Evolutionary conservation across 2,797 vertebrate species (phyloP), one percentile per base, ranked within the genome.

Genomic region (Mycteria americana): DNA sequence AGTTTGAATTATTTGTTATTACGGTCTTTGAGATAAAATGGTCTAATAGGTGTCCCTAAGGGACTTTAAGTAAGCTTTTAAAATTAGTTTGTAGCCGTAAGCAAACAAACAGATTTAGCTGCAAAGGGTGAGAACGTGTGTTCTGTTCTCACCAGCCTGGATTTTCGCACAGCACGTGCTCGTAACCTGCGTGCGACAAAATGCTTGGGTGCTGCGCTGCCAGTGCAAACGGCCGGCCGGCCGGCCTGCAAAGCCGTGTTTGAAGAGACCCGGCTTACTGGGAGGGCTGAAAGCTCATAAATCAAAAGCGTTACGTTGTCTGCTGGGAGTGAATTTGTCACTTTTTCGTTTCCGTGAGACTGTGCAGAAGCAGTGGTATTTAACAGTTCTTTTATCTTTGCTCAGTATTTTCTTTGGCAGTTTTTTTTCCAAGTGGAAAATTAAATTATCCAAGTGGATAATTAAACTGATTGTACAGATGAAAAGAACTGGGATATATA

Each of bases 161-260:
- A 10, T 35, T 22, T 56, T 25, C 30, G 75, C 13, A 6, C 13
- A 25, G 13, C 14, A 6, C 9, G 3, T 21, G 35, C 35, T 30
- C 17, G 22, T 30, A 17, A 41, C 57, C 24, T 23, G 46, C 2
- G 3, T 22, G 41, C 41, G 24, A 8, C 24, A 13, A 3, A 39
- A 9, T 2, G 35, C n/a, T 5, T 30, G 41, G n/a, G 12, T 30
- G 24, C 30, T 10, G 62, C 5, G 21, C 67, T 35, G 31, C 21
- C 4, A 33, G 31, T 13, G 54, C 63, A 27, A 6, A 7, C 21
- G 10, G 37, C 9, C 2, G 3, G 11, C 9, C 1, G 3, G 11
- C 53, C 1, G 9, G 3, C 54, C 73, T 22, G 51, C 60, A 7
- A 12, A 16, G 37, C 60, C 11, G 0, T 28, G 22, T 10, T 16